Evolutionary conservation across 2,888 invertebrate genomes (phyloP).

Genomic region (Apodemia hepburni): DNA sequence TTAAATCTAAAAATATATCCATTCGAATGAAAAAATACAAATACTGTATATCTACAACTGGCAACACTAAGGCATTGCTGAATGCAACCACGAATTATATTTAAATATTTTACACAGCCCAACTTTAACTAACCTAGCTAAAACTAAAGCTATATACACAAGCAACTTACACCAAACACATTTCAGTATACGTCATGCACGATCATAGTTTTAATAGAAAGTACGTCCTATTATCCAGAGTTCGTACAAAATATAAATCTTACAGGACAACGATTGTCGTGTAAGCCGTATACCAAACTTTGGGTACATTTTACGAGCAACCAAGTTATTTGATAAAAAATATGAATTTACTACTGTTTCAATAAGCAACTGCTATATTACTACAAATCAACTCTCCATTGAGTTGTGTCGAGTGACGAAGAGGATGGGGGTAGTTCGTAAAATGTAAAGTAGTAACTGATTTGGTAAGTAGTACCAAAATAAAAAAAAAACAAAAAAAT

Average conservation of each 20-base stretch:
- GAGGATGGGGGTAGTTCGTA: too few relatives aligned
- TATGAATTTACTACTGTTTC: too few relatives aligned
- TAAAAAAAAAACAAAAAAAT: too few relatives aligned
- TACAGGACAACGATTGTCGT: background rate
- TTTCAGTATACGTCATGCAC: background rate
- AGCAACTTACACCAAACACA: background rate
- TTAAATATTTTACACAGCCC: conserved; percentile 14
- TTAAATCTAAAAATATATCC: background rate
- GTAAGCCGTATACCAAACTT: too few relatives aligned
- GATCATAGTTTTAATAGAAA: background rate
- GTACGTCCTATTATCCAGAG: too few relatives aligned
- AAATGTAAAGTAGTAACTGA: too few relatives aligned
- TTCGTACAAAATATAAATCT: background rate
- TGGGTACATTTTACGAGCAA: too few relatives aligned
- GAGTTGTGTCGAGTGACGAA: too few relatives aligned
- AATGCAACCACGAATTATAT: conserved; percentile 1
- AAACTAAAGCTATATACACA: conserved; percentile 1
- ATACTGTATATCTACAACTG: background rate
- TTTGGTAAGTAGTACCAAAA: too few relatives aligned
- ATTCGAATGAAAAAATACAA: conserved; percentile 1
- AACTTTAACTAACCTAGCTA: background rate
- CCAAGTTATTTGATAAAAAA: too few relatives aligned
- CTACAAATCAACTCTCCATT: too few relatives aligned
- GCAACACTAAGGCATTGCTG: conserved; percentile 2
- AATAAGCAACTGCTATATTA: too few relatives aligned